Conservation (phyloP, 2,113 vertebrate genomes). For the Tyto alba region DNA sequence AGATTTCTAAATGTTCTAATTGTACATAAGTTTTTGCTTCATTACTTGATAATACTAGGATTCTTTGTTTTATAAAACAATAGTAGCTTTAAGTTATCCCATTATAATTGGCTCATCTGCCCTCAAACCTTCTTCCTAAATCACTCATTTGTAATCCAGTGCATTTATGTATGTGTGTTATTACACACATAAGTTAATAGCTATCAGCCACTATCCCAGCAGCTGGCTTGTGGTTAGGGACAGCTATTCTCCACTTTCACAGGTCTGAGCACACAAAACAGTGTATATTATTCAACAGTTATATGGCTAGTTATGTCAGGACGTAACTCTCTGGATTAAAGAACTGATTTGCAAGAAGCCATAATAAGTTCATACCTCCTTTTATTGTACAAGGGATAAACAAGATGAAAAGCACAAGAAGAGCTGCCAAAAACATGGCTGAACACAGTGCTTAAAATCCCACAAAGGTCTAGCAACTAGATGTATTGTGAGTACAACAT, state of each 20-base stretch:
- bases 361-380: background rate
- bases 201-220: background rate
- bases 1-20: background rate
- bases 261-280: background rate
- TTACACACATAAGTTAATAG: background rate
- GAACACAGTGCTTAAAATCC: background rate
- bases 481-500: background rate
- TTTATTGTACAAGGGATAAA: background rate
- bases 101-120: background rate
- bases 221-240: background rate
- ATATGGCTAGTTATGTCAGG: background rate
- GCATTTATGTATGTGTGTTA: background rate
- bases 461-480: background rate
- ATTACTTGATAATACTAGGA: background rate
- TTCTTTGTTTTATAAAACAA: background rate
- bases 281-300: background rate
- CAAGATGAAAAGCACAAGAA: background rate
- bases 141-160: background rate
- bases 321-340: background rate
- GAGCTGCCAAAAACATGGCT: background rate
- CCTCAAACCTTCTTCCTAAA: background rate
- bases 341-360: background rate
- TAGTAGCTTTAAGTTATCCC: background rate
- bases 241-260: background rate
- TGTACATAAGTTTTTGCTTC: background rate